Conservation (phyloP, 2,797 vertebrate species). For the Crocodylus rhombifer region DNA sequence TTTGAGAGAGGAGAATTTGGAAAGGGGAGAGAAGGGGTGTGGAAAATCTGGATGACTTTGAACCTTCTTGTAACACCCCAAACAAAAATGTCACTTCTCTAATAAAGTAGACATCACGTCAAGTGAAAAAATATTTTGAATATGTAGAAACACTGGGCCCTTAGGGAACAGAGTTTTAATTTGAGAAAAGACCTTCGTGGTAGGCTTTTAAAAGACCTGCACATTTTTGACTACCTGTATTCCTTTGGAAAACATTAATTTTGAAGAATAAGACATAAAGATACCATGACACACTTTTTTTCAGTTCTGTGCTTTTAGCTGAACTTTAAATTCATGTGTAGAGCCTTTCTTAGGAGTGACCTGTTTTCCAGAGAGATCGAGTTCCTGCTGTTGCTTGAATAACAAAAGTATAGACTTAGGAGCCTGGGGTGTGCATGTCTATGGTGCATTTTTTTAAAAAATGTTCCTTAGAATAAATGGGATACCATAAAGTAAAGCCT, state of each 20-base stretch:
- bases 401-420: neutral
- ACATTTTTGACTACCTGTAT: neutral
- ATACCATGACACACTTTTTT: neutral
- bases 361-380: neutral
- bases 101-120: neutral
- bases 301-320: accelerated
- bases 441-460: neutral
- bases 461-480: neutral
- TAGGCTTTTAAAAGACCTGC: neutral
- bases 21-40: too few species aligned
- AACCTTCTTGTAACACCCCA: too few species aligned
- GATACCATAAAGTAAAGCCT: neutral
- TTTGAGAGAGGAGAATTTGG: too few species aligned
- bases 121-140: slow-evolving; percentile 4
- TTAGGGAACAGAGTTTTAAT: neutral
- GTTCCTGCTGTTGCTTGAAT: neutral
- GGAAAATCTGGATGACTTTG: too few species aligned
- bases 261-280: neutral
- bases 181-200: neutral
- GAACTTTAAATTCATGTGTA: neutral
- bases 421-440: neutral
- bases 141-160: slow-evolving; percentile 1
- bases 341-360: neutral
- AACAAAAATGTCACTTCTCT: neutral
- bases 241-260: neutral